phyloP scores from a whole-genome alignment of 2,888 invertebrate genomes.

The Acleris sparsana region DNA sequence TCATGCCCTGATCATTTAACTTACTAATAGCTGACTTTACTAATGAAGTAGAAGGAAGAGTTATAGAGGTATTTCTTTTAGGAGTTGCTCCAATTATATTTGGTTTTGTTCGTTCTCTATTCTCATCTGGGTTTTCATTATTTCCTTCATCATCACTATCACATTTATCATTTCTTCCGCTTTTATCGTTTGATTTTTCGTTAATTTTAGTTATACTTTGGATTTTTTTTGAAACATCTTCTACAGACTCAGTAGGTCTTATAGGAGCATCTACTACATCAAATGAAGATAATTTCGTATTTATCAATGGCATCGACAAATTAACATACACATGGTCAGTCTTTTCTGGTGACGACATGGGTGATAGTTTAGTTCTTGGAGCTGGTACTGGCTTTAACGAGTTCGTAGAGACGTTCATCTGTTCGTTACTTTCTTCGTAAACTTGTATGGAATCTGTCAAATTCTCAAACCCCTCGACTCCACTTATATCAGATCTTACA shows the following conservation, averaged over 20 bases:
- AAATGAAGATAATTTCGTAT: slow-evolving; percentile 56
- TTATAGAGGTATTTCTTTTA: slow-evolving; percentile 63
- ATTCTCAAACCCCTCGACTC: slow-evolving; percentile 83
- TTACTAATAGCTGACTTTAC: slow-evolving; percentile 74
- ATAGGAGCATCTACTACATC: slow-evolving; percentile 69
- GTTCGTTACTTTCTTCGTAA: slow-evolving; percentile 77
- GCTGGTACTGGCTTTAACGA: slow-evolving; percentile 84
- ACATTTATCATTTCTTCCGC: slow-evolving; percentile 43
- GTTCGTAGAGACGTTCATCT: slow-evolving; percentile 63
- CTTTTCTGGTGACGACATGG: slow-evolving; percentile 65
- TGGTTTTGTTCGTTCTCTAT: slow-evolving; percentile 58
- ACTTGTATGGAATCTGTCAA: slow-evolving; percentile 87
- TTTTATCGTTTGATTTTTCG: slow-evolving; percentile 44
- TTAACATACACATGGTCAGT: slow-evolving; percentile 84
- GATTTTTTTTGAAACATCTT: slow-evolving; percentile 58
- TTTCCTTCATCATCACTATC: slow-evolving; percentile 46
- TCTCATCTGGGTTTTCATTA: slow-evolving; percentile 40
- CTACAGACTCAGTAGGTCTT: slow-evolving; percentile 66
- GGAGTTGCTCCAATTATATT: slow-evolving; percentile 78
- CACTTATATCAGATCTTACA: slow-evolving; percentile 69
- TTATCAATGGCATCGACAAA: slow-evolving; percentile 79
- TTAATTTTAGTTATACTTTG: slow-evolving; percentile 40
- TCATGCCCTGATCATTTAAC: slow-evolving; percentile 70
- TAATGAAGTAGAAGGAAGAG: slow-evolving; percentile 72
- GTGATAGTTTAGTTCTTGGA: slow-evolving; percentile 78